phyloP scores from a whole-genome alignment of 2,113 vertebrate genomes.

The Salminus brasiliensis region DNA sequence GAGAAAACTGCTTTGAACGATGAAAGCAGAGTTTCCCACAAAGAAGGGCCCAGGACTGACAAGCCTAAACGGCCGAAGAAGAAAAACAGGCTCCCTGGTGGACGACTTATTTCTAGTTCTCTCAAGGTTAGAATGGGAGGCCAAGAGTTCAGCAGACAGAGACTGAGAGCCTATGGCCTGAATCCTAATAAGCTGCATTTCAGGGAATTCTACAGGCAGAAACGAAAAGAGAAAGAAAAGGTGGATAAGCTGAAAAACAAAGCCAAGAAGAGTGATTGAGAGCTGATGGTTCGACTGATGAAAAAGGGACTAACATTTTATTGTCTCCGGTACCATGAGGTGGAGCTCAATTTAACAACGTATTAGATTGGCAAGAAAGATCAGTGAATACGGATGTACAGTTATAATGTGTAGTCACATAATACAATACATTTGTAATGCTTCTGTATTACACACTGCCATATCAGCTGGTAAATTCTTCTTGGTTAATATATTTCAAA shows the following conservation, averaged over 20 bases:
- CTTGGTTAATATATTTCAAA: not conserved
- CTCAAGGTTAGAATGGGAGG: slow-evolving; percentile 76
- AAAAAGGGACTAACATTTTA: not conserved
- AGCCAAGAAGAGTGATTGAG: not conserved
- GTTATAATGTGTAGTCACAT: not conserved
- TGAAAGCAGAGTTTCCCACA: not conserved
- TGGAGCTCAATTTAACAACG: not conserved
- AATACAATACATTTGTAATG: not conserved
- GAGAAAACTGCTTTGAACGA: slow-evolving; percentile 33
- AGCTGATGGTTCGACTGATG: not conserved
- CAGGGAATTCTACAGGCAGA: slow-evolving; percentile 78
- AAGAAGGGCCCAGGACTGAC: slow-evolving; percentile 44
- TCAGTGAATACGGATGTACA: not conserved
- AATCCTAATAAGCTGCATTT: slow-evolving; percentile 86
- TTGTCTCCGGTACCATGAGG: not conserved
- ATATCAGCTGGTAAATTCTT: not conserved
- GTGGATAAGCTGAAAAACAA: slow-evolving; percentile 58
- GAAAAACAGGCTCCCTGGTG: slow-evolving; percentile 57
- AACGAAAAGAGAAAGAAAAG: slow-evolving; percentile 66
- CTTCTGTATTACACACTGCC: not conserved
- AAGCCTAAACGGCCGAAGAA: slow-evolving; percentile 61
- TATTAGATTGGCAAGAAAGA: not conserved
- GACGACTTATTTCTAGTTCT: slow-evolving; percentile 60
- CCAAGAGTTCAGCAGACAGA: slow-evolving; percentile 80
- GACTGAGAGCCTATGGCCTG: slow-evolving; percentile 86